These are phyloP conservation scores for Gymnocheta viridis DNA, from an alignment of 2,888 invertebrate genomes.

Conservation along the genomic window DNA sequence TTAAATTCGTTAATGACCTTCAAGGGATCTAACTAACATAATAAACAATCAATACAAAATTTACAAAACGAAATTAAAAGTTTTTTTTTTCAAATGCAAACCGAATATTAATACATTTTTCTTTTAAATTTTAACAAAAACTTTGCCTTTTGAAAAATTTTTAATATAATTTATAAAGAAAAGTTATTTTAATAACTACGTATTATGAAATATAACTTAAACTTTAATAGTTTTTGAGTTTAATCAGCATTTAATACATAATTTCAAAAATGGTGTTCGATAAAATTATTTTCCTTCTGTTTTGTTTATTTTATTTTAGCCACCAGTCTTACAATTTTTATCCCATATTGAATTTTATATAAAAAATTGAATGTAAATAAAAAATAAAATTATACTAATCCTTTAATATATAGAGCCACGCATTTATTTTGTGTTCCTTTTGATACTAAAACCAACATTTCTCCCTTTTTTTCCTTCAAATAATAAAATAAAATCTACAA, in stretches of 20 bases:
- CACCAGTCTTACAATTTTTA: neutral
- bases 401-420: constrained; percentile 58
- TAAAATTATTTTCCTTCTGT: neutral
- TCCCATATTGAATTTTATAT: neutral
- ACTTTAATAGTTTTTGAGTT: too few relatives aligned
- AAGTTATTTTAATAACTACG: neutral
- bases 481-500: constrained; percentile 34
- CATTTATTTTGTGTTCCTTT: constrained; percentile 41
- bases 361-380: neutral
- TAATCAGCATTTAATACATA: neutral
- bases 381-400: constrained; percentile 47
- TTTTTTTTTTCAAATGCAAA: too few relatives aligned
- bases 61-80: too few relatives aligned
- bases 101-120: too few relatives aligned
- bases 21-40: too few relatives aligned
- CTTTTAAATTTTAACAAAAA: too few relatives aligned
- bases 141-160: too few relatives aligned
- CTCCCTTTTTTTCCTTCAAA: constrained; percentile 4
- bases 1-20: too few relatives aligned
- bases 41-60: too few relatives aligned
- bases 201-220: neutral
- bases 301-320: neutral
- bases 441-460: constrained; percentile 29
- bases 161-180: too few relatives aligned
- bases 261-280: neutral